These are phyloP conservation scores for Rhamphomyia laevipes DNA, from an alignment of 2,888 invertebrate genomes.

Conservation along the genomic window DNA sequence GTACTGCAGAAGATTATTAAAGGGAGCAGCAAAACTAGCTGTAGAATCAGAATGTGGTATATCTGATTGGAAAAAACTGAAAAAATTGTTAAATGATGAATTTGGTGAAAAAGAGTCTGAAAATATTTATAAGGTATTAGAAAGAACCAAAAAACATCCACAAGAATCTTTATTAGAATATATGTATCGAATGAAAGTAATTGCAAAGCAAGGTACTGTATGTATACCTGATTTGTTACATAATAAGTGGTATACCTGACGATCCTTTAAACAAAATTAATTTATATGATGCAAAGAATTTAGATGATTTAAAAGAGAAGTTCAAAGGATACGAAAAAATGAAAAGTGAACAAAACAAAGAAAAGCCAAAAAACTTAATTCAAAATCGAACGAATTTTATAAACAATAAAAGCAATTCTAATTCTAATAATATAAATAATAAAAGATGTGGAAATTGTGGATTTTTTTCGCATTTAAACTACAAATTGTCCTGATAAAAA, in stretches of 20 bases:
- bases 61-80: conserved; percentile 4
- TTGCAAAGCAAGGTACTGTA: conserved; percentile 7
- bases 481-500: conserved; percentile 5
- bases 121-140: conserved; percentile 5
- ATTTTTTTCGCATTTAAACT: conserved; percentile 1
- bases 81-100: conserved; percentile 4
- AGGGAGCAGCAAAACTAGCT: conserved; percentile 7
- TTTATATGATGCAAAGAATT: conserved; percentile 16
- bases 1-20: conserved; percentile 3
- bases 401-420: neutral
- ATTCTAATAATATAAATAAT: too few species aligned
- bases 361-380: neutral
- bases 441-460: neutral
- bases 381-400: neutral
- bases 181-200: conserved; percentile 7
- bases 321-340: conserved; percentile 2
- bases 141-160: conserved; percentile 2
- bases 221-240: conserved; percentile 21
- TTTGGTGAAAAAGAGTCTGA: neutral
- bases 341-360: neutral
- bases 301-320: conserved; percentile 3
- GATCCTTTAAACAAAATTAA: conserved; percentile 15
- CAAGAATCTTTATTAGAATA: conserved; percentile 7
- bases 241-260: conserved; percentile 21
- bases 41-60: conserved; percentile 5